Percentiles rank a stretch among this genome's conserved stretches.
Conservation (phyloP, 2,888 invertebrate species). For the Cryptosula pallasiana region DNA sequence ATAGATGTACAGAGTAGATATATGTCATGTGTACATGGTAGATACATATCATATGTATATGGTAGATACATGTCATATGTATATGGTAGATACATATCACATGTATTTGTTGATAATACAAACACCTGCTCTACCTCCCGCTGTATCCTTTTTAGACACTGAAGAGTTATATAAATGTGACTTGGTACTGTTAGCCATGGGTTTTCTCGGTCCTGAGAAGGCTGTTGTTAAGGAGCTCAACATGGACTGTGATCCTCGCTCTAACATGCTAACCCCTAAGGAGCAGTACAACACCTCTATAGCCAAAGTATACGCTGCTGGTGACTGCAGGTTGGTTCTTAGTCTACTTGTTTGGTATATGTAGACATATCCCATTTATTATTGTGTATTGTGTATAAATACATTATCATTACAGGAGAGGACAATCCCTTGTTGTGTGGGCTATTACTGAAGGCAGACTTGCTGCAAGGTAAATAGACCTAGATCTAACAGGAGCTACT, state of each 20-base stretch:
- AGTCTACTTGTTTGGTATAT: no score
- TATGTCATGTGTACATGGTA: no score
- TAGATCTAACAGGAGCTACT: conserved; percentile 69
- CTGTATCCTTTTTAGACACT: conserved; percentile 36
- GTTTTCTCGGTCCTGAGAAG: conserved; percentile 92
- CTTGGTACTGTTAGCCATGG: conserved; percentile 93
- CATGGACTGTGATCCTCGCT: conserved; percentile 79
- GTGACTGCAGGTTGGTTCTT: conserved; percentile 60
- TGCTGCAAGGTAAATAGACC: conserved; percentile 88
- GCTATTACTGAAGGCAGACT: conserved; percentile 97
- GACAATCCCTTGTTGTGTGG: conserved; percentile 98
- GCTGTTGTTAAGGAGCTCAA: conserved; percentile 73
- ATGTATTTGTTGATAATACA: no score
- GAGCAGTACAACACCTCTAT: conserved; percentile 74
- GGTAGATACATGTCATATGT: no score
- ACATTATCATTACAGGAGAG: conserved; percentile 91
- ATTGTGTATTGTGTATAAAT: no score
- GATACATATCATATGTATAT: no score
- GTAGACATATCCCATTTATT: no score
- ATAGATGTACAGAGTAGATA: no score
- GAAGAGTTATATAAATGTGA: conserved; percentile 72
- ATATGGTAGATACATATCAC: no score
- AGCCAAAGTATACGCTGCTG: conserved; percentile 86
- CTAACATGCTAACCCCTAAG: conserved; percentile 76
- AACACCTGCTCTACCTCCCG: no score